phyloP scores from a whole-genome alignment of 2,888 invertebrate species.

The Tineola bisselliella region DNA sequence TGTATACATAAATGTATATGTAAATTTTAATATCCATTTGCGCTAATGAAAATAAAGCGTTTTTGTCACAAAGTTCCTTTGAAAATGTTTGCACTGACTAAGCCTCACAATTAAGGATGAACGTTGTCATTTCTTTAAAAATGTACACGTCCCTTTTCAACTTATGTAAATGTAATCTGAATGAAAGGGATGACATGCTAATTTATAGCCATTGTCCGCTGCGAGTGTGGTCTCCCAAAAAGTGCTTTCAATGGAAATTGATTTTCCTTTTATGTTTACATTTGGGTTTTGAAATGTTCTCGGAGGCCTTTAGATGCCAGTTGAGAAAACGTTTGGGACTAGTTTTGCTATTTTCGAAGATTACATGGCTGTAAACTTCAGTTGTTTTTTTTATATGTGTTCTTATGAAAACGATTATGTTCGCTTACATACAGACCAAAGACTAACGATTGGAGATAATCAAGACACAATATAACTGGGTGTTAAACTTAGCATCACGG shows the following conservation, averaged over 20 bases:
- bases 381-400: too few relatives aligned
- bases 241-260: constrained; percentile 4
- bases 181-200: not conserved
- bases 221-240: not conserved
- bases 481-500: too few relatives aligned
- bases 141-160: not conserved
- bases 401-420: too few relatives aligned
- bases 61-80: not conserved
- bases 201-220: constrained; percentile 2
- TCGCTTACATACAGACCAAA: too few relatives aligned
- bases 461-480: too few relatives aligned
- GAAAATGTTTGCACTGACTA: not conserved
- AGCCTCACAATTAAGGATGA: not conserved
- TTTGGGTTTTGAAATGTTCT: not conserved
- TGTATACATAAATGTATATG: not conserved
- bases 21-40: not conserved
- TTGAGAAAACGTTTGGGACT: not conserved
- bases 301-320: not conserved
- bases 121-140: not conserved
- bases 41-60: not conserved
- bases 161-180: not conserved
- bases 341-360: not conserved
- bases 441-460: too few relatives aligned
- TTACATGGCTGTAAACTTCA: not conserved
- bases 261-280: not conserved